Conservation (phyloP, 1,140 invertebrate species). For the Drosophila hydei region DNA sequence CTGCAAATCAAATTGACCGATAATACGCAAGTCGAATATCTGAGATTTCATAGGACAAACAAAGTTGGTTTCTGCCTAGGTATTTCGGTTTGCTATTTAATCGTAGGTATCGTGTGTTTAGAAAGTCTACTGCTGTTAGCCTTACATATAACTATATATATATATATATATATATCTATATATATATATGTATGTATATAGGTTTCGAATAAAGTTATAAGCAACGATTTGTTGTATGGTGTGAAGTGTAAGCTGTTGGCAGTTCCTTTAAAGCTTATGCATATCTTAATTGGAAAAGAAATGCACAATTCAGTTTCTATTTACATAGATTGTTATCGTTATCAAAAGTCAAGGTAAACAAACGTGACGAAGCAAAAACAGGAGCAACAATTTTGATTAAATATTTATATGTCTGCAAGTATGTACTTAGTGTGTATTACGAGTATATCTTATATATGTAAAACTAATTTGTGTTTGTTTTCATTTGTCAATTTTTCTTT, state of each 20-base stretch:
- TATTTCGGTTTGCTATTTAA: constrained; percentile 31
- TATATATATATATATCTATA: neutral
- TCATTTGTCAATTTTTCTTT: neutral
- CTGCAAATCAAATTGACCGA: constrained; percentile 72
- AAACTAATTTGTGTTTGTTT: constrained; percentile 59
- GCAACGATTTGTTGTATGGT: constrained; percentile 24
- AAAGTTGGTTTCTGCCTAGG: constrained; percentile 9
- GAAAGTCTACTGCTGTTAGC: constrained; percentile 40
- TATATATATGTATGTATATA: constrained; percentile 12
- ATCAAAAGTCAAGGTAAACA: constrained; percentile 9
- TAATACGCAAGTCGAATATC: constrained; percentile 4
- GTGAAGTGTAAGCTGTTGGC: constrained; percentile 41
- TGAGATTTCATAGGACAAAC: constrained; percentile 11
- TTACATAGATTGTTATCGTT: constrained; percentile 31
- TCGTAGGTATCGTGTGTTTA: constrained; percentile 42
- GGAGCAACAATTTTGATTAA: constrained; percentile 25
- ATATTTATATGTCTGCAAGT: constrained; percentile 15
- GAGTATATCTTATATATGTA: constrained; percentile 33
- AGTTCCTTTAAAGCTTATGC: constrained; percentile 35
- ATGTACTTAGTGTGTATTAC: neutral
- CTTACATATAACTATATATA: constrained; percentile 33
- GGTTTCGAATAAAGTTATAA: constrained; percentile 26
- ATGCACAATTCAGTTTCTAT: constrained; percentile 34
- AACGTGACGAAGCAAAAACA: constrained; percentile 34
- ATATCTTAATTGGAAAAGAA: constrained; percentile 19